Conservation (phyloP, 2,888 invertebrate species). For the Andrena chrysosceles region DNA sequence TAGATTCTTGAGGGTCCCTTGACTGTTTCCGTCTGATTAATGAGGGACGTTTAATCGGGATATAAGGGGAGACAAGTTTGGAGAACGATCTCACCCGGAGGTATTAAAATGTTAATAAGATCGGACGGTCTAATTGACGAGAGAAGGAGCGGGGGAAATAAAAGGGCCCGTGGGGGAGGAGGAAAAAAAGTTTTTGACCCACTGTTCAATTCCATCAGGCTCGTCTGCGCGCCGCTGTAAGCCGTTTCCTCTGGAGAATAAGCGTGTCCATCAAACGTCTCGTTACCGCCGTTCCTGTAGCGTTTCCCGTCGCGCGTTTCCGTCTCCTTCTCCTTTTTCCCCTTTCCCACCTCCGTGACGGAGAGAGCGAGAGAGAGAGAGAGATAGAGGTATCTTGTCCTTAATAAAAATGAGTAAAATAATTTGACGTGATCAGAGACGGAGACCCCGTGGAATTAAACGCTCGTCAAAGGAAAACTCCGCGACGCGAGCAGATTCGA, state of each 20-base stretch:
- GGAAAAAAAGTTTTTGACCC: conserved; percentile 71
- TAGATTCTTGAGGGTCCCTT: not conserved
- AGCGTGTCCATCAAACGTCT: conserved; percentile 84
- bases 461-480: conserved; percentile 31
- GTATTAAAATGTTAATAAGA: conserved; percentile 68
- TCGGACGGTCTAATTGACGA: conserved; percentile 57
- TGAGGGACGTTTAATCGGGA: conserved; percentile 27
- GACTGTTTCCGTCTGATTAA: conserved; percentile 8
- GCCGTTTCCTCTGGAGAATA: conserved; percentile 80
- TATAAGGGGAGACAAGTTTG: not conserved
- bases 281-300: conserved; percentile 74
- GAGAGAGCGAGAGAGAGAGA: not conserved
- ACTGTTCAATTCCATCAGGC: conserved; percentile 78
- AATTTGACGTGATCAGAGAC: conserved; percentile 69
- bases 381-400: conserved; percentile 57
- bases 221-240: conserved; percentile 46
- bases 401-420: conserved; percentile 79
- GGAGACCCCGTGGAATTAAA: conserved; percentile 60
- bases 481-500: conserved; percentile 32
- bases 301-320: conserved; percentile 59
- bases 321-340: conserved; percentile 49
- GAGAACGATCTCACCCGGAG: conserved; percentile 23
- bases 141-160: conserved; percentile 28
- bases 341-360: not conserved
- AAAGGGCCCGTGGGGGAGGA: conserved; percentile 8